A percentile compares a stretch with the other conserved stretches of the same genome.
These are phyloP conservation scores for Choristoneura fumiferana DNA, from an alignment of 1,140 invertebrate species.

Conservation along the genomic window DNA sequence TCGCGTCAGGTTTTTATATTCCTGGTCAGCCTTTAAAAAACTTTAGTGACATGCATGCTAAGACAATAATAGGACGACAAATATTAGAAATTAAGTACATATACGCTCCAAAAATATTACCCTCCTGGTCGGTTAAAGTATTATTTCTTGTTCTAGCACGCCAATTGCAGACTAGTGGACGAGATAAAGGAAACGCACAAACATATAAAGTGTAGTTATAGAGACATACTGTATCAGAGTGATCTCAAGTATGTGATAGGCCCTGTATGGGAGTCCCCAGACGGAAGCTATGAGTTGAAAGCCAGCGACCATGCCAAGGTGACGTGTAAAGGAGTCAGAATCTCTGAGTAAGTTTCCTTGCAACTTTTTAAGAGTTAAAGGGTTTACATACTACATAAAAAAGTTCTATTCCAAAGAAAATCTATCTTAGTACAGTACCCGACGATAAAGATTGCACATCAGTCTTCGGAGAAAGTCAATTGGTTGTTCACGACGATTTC, in stretches of 20 bases:
- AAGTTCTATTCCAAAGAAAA: not conserved
- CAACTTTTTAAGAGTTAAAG: not conserved
- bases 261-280: not conserved
- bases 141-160: slow-evolving; percentile 16
- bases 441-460: too few relatives aligned
- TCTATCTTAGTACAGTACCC: too few relatives aligned
- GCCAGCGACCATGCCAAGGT: slow-evolving; percentile 18
- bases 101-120: too few relatives aligned
- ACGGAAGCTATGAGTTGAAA: not conserved
- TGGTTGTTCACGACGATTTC: too few relatives aligned
- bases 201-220: slow-evolving; percentile 10
- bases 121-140: slow-evolving; percentile 1
- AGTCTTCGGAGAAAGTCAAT: too few relatives aligned
- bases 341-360: not conserved
- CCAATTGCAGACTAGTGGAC: slow-evolving; percentile 13
- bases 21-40: too few relatives aligned
- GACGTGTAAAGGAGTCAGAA: not conserved
- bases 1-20: too few relatives aligned
- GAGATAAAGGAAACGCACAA: not conserved
- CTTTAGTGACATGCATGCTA: too few relatives aligned
- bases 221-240: slow-evolving; percentile 15
- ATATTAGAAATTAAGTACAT: too few relatives aligned
- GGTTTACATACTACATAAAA: not conserved
- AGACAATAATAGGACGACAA: too few relatives aligned
- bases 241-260: not conserved